Conservation (phyloP, 2,797 vertebrate genomes). For the Nyctalus aviator region DNA sequence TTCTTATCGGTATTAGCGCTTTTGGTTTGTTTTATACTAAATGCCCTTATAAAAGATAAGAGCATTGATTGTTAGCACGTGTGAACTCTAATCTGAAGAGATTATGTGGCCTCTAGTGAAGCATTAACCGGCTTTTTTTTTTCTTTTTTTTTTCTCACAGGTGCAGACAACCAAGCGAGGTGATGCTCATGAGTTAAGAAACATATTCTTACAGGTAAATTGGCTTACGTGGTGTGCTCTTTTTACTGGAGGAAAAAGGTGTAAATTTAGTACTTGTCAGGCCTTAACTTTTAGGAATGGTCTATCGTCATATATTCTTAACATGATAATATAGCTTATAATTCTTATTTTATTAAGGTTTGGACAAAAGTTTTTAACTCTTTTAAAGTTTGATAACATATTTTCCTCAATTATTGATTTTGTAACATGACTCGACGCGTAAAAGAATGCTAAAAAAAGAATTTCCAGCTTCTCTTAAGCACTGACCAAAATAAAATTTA, state of each 20-base stretch:
- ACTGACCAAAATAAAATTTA: conserved; percentile 45
- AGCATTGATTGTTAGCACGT: conserved; percentile 40
- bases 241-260: not conserved
- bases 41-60: conserved; percentile 70
- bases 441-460: conserved; percentile 4
- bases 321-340: conserved; percentile 25
- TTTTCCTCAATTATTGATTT: conserved; percentile 57
- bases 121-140: conserved; percentile 66
- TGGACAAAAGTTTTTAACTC: conserved; percentile 17
- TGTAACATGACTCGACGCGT: not conserved
- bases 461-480: conserved; percentile 38
- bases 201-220: conserved; percentile 96
- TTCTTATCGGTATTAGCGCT: conserved; percentile 71
- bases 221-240: not conserved
- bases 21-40: conserved; percentile 74
- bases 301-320: conserved; percentile 52
- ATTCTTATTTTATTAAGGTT: conserved; percentile 34
- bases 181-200: conserved; percentile 94
- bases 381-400: conserved; percentile 41
- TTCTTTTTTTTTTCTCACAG: conserved; percentile 82
- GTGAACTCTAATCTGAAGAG: conserved; percentile 45
- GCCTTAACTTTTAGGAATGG: conserved; percentile 51
- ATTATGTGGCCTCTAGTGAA: conserved; percentile 23
- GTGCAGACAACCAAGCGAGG: conserved; percentile 94
- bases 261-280: not conserved